Conservation (phyloP, 2,888 invertebrate species). For the Cheilosia urbana region DNA sequence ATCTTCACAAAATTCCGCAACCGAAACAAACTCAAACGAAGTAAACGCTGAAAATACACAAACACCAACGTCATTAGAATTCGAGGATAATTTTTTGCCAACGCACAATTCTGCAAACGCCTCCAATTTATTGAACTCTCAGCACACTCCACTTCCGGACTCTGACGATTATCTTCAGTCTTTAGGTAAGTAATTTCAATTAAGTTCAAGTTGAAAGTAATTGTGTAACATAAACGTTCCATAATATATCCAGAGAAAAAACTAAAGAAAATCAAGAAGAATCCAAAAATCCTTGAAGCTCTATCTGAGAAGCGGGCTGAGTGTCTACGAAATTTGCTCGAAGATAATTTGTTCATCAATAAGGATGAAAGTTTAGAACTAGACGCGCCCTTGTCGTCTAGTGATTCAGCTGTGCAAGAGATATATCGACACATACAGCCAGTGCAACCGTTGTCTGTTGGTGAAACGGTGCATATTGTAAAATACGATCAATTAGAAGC, state of each 20-base stretch:
- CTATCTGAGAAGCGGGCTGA: slow-evolving; percentile 84
- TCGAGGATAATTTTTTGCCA: slow-evolving; percentile 86
- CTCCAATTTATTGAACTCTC: slow-evolving; percentile 81
- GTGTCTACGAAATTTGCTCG: slow-evolving; percentile 84
- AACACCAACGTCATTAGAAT: slow-evolving; percentile 78
- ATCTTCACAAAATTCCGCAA: slow-evolving; percentile 52
- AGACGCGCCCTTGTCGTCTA: slow-evolving; percentile 83
- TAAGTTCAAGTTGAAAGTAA: neutral
- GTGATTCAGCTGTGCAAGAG: slow-evolving; percentile 79
- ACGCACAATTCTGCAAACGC: slow-evolving; percentile 80
- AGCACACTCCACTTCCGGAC: slow-evolving; percentile 84
- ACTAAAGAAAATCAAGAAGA: slow-evolving; percentile 84
- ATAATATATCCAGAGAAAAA: slow-evolving; percentile 81
- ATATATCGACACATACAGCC: slow-evolving; percentile 84
- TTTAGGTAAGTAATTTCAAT: slow-evolving; percentile 85
- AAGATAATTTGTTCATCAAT: slow-evolving; percentile 77
- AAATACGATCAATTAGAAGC: slow-evolving; percentile 85
- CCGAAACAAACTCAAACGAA: slow-evolving; percentile 52
- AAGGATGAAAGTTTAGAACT: slow-evolving; percentile 80
- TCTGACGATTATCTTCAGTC: slow-evolving; percentile 85
- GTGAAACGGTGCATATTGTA: slow-evolving; percentile 85
- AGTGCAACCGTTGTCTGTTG: slow-evolving; percentile 84
- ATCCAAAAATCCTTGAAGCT: slow-evolving; percentile 84
- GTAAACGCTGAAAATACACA: slow-evolving; percentile 33
- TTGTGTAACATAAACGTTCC: neutral